A percentile compares a stretch with the other conserved stretches of the same genome.
Conservation (phyloP, 2,797 vertebrate species). For the Limosa lapponica region DNA sequence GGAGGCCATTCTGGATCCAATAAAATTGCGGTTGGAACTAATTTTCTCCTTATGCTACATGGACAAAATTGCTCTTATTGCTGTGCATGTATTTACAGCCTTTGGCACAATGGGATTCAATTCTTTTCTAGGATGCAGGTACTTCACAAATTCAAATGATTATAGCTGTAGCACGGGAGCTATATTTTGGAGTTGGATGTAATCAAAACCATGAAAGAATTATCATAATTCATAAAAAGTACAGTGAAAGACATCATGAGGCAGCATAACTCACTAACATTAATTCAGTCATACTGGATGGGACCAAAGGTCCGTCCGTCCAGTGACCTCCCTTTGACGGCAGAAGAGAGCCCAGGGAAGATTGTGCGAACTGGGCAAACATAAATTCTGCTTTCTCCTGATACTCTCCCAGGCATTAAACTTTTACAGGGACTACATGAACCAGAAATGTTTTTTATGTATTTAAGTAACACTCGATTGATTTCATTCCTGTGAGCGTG, state of each 20-base stretch:
- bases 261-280: background rate
- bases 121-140: background rate
- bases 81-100: background rate
- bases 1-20: background rate
- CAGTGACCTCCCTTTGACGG: background rate
- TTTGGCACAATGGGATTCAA: background rate
- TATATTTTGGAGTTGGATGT: background rate
- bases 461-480: background rate
- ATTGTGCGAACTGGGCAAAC: background rate
- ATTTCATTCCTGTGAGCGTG: background rate
- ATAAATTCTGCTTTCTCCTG: background rate
- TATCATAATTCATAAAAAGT: background rate
- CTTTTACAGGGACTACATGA: background rate
- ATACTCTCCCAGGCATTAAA: background rate
- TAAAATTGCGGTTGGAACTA: background rate
- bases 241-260: background rate
- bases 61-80: background rate
- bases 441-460: background rate
- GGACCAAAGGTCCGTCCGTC: background rate
- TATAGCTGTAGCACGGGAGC: fast-evolving
- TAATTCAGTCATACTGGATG: background rate
- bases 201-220: background rate
- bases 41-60: background rate
- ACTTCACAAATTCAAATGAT: background rate
- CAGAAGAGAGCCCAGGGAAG: background rate